Percentiles rank a stretch among this genome's conserved stretches.
These are phyloP conservation scores for Botia kubotai DNA, from an alignment of 2,797 vertebrate genomes.

Conservation along the genomic window DNA sequence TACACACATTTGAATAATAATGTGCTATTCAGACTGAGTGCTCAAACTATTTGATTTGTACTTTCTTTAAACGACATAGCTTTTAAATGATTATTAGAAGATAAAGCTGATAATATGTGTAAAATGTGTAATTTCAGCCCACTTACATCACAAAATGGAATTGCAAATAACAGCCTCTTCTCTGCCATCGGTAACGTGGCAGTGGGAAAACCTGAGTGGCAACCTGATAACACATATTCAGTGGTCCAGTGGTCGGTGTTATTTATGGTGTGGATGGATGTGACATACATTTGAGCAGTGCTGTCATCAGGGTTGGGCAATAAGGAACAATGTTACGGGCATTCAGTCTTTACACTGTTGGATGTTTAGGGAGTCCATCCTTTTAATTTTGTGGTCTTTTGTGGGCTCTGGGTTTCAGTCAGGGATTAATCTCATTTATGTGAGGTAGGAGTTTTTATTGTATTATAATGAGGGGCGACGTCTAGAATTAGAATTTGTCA, in stretches of 20 bases:
- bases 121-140: background rate
- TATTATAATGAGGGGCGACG: too few species aligned
- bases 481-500: background rate
- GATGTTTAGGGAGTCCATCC: too few species aligned
- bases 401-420: background rate
- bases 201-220: background rate
- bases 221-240: background rate
- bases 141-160: background rate
- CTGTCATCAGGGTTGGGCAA: background rate
- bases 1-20: background rate
- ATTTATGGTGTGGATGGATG: background rate
- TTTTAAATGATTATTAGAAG: background rate
- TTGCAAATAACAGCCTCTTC: too few species aligned
- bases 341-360: too few species aligned
- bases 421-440: too few species aligned
- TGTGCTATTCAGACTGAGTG: background rate
- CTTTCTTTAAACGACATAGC: background rate
- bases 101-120: background rate
- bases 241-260: background rate
- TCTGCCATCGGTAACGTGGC: too few species aligned
- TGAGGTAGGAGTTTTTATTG: background rate
- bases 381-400: background rate
- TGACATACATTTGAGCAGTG: background rate
- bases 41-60: background rate
- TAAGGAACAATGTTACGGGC: background rate